Base-by-base conservation (phyloP, 2,888 invertebrate species). In the Agrochola litura region DNA sequence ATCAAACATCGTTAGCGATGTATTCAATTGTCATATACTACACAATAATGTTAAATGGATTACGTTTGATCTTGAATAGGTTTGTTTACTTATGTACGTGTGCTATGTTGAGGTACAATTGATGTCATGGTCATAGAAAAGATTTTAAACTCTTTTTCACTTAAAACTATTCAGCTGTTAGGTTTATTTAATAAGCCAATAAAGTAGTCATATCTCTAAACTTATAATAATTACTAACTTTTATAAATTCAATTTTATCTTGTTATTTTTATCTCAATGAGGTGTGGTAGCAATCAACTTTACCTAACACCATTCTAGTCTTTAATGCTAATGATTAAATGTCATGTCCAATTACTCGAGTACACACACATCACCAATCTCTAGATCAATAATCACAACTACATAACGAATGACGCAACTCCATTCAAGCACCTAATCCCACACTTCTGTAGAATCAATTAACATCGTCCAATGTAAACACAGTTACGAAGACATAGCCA, bases 401-500 rank as follows among this genome's bases (percentile, higher is more conserved):
- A 79, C 79, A 66, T 60, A 78, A 79, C 56, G 1, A 30, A 43
- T 82, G 74, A 70, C 66, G 81, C 73, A 84, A 73, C 73, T 63
- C 56, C 52, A 58, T 74, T 81, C n/a, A 73, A 70, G 49, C 54
- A 73, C 30, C 73, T 43, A 69, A 79, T 73, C 73, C 54, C 49
- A 75, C 68, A 82, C 58, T 74, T 61, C 85, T 76, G 76, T 22
- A 65, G 37, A 79, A 78, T 79, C 61, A 79, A 86, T 84, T 84
- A 88, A 74, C 85, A 74, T 63, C 25, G 64, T 30, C 65, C 30
- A 82, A 79, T 63, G 79, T 73, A 77, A 85, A 83, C 78, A 86
- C 37, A 22, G 69, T 75, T 74, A 64, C 73, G 73, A 52, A 66
- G 52, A 41, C 10, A 30, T 25, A 19, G 1, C 0, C 61, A 63